Conservation (phyloP, 2,797 vertebrate species). For the Phalanger gymnotis region DNA sequence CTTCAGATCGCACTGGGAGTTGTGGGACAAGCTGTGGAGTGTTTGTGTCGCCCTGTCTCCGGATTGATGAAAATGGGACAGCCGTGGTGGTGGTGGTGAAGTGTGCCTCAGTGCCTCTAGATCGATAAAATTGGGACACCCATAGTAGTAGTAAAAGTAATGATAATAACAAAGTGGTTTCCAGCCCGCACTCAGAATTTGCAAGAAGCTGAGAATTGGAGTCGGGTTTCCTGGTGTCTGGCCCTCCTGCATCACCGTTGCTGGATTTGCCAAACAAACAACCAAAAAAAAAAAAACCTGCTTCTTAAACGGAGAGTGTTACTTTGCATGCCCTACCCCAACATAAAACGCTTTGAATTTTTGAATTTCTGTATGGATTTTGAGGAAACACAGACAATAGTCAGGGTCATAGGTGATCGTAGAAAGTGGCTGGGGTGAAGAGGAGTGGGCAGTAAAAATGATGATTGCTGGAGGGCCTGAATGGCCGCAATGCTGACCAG, state of each 20-base stretch:
- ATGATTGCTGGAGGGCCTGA: neutral
- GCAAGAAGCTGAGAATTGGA: neutral
- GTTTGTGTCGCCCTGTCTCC: neutral
- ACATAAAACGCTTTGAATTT: neutral
- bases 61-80: neutral
- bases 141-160: neutral
- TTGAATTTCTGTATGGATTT: neutral
- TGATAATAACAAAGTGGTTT: neutral
- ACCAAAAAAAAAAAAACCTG: too few relatives aligned
- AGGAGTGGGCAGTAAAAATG: too few relatives aligned
- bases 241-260: neutral
- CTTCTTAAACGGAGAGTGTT: neutral
- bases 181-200: neutral
- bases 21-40: neutral
- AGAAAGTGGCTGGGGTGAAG: neutral
- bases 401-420: neutral
- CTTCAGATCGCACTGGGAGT: rapidly evolving
- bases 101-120: neutral
- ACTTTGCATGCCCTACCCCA: neutral
- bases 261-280: neutral
- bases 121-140: neutral
- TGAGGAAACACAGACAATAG: neutral
- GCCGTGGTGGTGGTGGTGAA: too few relatives aligned
- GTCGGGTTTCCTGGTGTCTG: neutral
- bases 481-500: neutral